These are phyloP conservation scores for Dione vanillae DNA, from an alignment of 2,888 invertebrate species.

Conservation along the genomic window DNA sequence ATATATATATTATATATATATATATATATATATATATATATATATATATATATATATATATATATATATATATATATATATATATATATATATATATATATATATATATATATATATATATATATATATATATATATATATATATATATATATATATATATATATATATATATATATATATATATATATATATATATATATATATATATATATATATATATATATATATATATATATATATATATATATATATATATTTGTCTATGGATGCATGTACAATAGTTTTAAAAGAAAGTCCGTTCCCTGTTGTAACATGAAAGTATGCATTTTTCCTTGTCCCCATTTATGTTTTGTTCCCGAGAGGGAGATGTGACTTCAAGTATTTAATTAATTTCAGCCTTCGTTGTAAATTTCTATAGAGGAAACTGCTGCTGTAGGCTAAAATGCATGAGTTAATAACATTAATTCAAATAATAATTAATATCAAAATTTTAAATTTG, in stretches of 20 bases:
- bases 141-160: not conserved
- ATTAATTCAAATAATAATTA: not conserved
- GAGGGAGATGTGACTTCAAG: conserved; percentile 32
- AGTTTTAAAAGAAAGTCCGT: conserved; percentile 17
- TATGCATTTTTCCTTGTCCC: conserved; percentile 34
- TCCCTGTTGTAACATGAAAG: conserved; percentile 9
- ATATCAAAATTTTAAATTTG: not conserved
- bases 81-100: not conserved
- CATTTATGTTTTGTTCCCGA: conserved; percentile 32
- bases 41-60: not conserved
- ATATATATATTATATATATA: not conserved
- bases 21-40: not conserved
- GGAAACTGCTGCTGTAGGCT: not conserved
- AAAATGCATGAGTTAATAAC: not conserved
- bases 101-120: not conserved
- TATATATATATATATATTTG: not conserved
- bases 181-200: not conserved
- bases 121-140: not conserved
- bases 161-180: not conserved
- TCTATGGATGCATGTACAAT: not conserved
- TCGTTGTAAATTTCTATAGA: conserved; percentile 18
- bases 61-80: not conserved
- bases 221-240: not conserved
- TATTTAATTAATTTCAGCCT: conserved; percentile 36
- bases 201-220: not conserved